Evolutionary conservation across 2,888 invertebrate species (phyloP).

Genomic region (Clanis bilineata): DNA sequence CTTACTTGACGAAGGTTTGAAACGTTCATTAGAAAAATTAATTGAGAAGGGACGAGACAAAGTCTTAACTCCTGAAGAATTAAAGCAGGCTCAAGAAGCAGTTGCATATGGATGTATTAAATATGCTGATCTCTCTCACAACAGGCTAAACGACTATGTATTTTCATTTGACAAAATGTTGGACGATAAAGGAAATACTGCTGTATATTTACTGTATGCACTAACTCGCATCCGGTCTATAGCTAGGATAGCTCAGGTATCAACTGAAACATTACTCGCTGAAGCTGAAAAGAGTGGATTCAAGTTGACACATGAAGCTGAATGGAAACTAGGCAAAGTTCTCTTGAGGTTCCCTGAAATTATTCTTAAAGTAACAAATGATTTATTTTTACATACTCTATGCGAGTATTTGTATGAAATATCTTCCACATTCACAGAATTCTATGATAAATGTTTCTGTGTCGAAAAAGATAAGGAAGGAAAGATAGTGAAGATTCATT

Average conservation of each 20-base stretch:
- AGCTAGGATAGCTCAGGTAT: conserved; percentile 88
- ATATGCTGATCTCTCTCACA: conserved; percentile 97
- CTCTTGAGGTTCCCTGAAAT: conserved; percentile 94
- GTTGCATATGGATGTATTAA: conserved; percentile 99
- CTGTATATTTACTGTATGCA: conserved; percentile 97
- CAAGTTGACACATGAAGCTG: conserved; percentile 93
- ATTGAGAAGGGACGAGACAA: conserved; percentile 93
- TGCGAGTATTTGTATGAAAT: conserved; percentile 98
- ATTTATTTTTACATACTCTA: conserved; percentile 91
- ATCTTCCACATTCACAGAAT: conserved; percentile 96
- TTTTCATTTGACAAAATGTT: conserved; percentile 99
- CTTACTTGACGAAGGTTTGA: conserved; percentile 95
- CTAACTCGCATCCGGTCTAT: conserved; percentile 96
- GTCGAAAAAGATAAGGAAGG: conserved; percentile 95
- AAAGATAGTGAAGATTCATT: conserved; percentile 90
- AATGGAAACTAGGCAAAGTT: conserved; percentile 96
- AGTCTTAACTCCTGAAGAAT: conserved; percentile 90
- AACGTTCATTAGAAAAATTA: conserved; percentile 90
- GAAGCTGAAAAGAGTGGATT: conserved; percentile 83
- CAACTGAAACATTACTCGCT: conserved; percentile 82
- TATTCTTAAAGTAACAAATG: conserved; percentile 89
- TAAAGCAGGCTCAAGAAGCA: conserved; percentile 92
- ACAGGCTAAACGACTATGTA: conserved; percentile 95
- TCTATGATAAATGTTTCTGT: conserved; percentile 99
- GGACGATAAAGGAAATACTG: conserved; percentile 99